Conservation (phyloP, 2,797 vertebrate genomes). For the Pseudochromis fuscus region DNA sequence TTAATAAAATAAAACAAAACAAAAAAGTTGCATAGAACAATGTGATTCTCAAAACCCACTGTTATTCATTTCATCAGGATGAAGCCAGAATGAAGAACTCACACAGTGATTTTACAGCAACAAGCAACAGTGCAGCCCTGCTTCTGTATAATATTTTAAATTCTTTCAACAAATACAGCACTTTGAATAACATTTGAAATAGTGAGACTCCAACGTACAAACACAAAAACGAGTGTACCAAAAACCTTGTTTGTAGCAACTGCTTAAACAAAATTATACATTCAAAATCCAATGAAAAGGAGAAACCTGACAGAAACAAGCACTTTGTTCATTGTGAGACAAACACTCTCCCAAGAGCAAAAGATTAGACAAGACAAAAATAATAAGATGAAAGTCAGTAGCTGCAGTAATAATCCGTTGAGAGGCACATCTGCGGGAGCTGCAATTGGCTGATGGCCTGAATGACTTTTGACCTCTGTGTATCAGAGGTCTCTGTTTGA, state of each 20-base stretch:
- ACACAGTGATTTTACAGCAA: constrained; percentile 33
- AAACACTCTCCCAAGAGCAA: constrained; percentile 11
- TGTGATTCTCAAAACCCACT: constrained; percentile 23
- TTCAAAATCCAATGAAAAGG: constrained; percentile 41
- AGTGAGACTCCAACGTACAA: constrained; percentile 12
- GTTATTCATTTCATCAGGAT: constrained; percentile 19
- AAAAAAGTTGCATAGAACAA: constrained; percentile 70
- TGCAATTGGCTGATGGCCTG: constrained; percentile 2
- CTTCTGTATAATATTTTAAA: no score
- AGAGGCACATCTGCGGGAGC: constrained; percentile 35
- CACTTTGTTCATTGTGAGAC: constrained; percentile 20
- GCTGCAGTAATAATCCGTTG: constrained; percentile 28
- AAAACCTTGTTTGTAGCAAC: constrained; percentile 32
- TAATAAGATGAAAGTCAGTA: constrained; percentile 17
- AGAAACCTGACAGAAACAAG: constrained; percentile 34
- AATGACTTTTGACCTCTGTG: neutral
- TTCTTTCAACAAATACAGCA: neutral
- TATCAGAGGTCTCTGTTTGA: neutral
- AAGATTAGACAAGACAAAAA: constrained; percentile 19
- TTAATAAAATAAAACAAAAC: constrained; percentile 66
- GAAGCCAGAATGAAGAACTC: constrained; percentile 26
- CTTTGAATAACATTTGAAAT: neutral
- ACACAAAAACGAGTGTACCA: constrained; percentile 31
- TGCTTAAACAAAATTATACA: constrained; percentile 29
- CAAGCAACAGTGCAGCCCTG: constrained; percentile 8